Percentiles rank a stretch among this genome's conserved stretches.
Conservation (phyloP, 1,140 invertebrate species). For the Neodiprion fabricii region DNA sequence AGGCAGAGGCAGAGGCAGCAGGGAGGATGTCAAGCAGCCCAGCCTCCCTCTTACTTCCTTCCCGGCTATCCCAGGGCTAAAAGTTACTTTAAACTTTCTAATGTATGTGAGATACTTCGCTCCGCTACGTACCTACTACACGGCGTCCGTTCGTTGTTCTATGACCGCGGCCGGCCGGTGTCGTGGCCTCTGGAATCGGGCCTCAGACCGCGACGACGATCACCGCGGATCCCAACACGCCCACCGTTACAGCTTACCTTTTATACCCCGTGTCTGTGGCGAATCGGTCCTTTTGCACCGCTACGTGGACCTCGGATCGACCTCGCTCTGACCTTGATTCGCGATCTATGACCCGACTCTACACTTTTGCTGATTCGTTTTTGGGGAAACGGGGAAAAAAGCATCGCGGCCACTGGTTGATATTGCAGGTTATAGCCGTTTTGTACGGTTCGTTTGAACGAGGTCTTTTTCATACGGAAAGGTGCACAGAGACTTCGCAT, state of each 20-base stretch:
- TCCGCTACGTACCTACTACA: conserved; percentile 6
- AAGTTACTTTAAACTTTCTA: conserved; percentile 52
- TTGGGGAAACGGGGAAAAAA: too few relatives aligned
- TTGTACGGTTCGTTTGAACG: too few relatives aligned
- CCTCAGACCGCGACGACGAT: conserved; percentile 36
- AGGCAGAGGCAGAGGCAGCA: background rate
- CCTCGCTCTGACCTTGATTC: too few relatives aligned
- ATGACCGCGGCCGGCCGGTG: conserved; percentile 34
- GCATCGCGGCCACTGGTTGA: too few relatives aligned
- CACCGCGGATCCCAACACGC: conserved; percentile 23
- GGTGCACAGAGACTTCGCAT: too few relatives aligned
- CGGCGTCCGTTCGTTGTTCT: conserved; percentile 40
- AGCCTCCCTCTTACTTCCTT: conserved; percentile 14
- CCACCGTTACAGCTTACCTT: background rate
- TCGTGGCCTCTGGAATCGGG: conserved; percentile 42
- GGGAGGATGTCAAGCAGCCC: conserved; percentile 42
- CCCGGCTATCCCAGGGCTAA: conserved; percentile 34
- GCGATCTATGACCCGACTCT: too few relatives aligned
- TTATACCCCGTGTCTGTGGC: background rate
- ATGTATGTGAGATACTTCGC: conserved; percentile 48
- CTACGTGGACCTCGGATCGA: background rate
- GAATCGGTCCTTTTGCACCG: background rate
- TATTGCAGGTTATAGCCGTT: too few relatives aligned
- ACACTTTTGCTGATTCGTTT: too few relatives aligned
- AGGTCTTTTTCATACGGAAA: too few relatives aligned